Conservation (phyloP, 2,113 vertebrate genomes). For the Nanger granti region DNA sequence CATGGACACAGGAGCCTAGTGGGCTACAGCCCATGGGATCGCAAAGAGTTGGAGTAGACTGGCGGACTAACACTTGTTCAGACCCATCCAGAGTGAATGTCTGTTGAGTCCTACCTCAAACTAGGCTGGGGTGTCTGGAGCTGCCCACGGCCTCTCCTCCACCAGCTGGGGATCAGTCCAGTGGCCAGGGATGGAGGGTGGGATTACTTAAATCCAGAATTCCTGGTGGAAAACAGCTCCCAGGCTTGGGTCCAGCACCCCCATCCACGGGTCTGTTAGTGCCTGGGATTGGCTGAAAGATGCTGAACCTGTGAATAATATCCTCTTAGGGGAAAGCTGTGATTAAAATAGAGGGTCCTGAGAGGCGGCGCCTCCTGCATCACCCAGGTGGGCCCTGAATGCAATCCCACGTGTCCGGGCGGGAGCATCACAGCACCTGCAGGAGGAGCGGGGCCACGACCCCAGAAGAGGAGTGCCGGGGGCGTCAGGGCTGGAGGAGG, state of each 20-base stretch:
- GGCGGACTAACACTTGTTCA: neutral
- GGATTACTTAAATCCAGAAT: neutral
- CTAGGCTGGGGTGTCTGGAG: neutral
- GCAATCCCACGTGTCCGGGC: accelerated
- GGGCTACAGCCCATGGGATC: neutral
- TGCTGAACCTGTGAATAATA: neutral
- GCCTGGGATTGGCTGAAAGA: neutral
- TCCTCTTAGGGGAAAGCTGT: no score
- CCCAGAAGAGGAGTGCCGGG: neutral
- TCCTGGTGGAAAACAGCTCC: neutral
- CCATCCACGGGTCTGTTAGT: neutral
- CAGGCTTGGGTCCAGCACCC: neutral
- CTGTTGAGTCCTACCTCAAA: neutral
- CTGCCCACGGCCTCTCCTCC: neutral
- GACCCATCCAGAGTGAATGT: neutral
- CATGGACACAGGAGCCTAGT: neutral
- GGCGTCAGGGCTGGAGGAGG: neutral
- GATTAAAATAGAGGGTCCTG: neutral
- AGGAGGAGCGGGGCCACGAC: neutral
- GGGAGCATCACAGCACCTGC: neutral
- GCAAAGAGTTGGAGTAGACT: neutral
- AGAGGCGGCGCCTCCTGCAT: neutral
- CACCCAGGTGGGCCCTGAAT: neutral
- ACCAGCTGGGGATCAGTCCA: neutral
- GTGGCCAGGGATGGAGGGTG: neutral